These are phyloP conservation scores for Drosophila flavopinicola DNA, from an alignment of 2,888 invertebrate genomes.

Conservation along the genomic window DNA sequence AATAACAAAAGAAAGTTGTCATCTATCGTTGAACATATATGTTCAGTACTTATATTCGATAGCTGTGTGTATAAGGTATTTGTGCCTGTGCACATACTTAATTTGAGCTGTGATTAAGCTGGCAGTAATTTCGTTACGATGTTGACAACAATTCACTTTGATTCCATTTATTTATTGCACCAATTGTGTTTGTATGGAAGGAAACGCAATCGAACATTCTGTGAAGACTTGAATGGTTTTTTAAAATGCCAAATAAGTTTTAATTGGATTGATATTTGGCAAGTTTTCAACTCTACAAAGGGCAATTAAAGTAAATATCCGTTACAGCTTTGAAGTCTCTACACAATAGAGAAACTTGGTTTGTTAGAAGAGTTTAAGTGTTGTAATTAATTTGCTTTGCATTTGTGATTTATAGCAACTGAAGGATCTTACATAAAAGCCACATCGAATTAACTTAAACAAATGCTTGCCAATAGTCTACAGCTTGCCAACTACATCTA, in stretches of 20 bases:
- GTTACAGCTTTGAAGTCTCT: background rate
- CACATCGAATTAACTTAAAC: background rate
- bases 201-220: too few species aligned
- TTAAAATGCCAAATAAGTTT: constrained; percentile 1
- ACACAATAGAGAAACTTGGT: background rate
- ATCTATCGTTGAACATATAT: too few species aligned
- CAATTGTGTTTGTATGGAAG: too few species aligned
- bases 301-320: background rate
- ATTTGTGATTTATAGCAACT: too few species aligned
- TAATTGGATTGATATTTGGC: background rate
- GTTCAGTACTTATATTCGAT: too few species aligned
- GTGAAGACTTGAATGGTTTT: background rate
- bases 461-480: background rate
- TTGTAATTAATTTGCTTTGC: background rate
- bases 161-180: too few species aligned
- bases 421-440: background rate
- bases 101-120: too few species aligned
- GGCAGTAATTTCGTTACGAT: too few species aligned
- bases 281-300: background rate
- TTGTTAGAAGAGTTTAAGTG: background rate
- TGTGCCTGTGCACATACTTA: too few species aligned
- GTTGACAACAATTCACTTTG: too few species aligned
- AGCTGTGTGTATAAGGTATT: too few species aligned
- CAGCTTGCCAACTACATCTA: background rate
- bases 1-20: too few species aligned